These are phyloP conservation scores for Corella eumyota DNA, from an alignment of 23 tunicate genomes.

Conservation along the genomic window DNA sequence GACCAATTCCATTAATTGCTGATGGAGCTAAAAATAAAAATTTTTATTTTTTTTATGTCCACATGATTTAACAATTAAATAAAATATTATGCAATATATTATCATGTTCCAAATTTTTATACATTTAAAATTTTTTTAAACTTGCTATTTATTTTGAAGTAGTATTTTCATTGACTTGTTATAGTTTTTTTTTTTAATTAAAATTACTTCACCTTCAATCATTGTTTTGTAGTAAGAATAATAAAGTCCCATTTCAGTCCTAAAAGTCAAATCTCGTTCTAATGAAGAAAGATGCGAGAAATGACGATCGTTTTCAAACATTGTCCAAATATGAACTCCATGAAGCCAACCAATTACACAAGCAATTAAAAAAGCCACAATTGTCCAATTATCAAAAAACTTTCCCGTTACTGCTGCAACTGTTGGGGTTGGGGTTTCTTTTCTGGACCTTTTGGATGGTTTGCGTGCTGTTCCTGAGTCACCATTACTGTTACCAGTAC, in stretches of 20 bases:
- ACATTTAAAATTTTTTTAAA: too few relatives aligned
- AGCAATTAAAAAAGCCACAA: slow-evolving; percentile 67
- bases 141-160: too few relatives aligned
- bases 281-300: slow-evolving; percentile 95
- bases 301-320: slow-evolving; percentile 99
- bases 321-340: slow-evolving; percentile 79
- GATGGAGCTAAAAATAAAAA: slow-evolving; percentile 54
- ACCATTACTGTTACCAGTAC: slow-evolving; percentile 2
- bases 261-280: slow-evolving; percentile 91
- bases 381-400: slow-evolving; percentile 53
- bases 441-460: neutral
- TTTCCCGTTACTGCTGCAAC: slow-evolving; percentile 6
- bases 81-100: too few relatives aligned
- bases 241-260: slow-evolving; percentile 99
- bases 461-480: slow-evolving; percentile 1
- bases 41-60: neutral
- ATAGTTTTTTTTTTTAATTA: too few relatives aligned
- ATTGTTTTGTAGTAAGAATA: slow-evolving; percentile 93
- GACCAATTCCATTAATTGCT: slow-evolving; percentile 47
- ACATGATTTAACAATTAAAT: too few relatives aligned
- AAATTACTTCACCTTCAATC: slow-evolving; percentile 57
- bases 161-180: too few relatives aligned
- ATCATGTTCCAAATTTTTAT: too few relatives aligned
- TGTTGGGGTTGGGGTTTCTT: slow-evolving; percentile 1
- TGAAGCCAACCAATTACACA: slow-evolving; percentile 82